Evolutionary conservation across 2,113 vertebrate species (phyloP).

Genomic region (Pangasianodon gigas): DNA sequence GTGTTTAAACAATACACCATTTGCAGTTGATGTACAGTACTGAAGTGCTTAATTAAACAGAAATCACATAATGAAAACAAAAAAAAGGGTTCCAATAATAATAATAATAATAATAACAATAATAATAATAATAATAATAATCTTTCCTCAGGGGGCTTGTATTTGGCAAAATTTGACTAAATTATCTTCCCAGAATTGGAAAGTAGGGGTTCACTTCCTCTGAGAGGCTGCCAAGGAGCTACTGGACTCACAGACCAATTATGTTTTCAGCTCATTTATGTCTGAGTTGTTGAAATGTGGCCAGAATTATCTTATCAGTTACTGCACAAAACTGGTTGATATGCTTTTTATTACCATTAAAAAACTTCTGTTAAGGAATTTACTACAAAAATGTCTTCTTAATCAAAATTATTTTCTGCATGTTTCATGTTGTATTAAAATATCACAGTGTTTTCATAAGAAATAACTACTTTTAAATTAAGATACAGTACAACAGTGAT

Average conservation of each 20-base stretch:
- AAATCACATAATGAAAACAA: neutral
- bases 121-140: neutral
- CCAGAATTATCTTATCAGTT: neutral
- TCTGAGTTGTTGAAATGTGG: neutral
- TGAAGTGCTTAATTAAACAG: neutral
- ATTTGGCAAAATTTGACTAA: too few species aligned
- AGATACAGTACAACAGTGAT: neutral
- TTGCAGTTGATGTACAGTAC: neutral
- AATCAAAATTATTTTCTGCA: neutral
- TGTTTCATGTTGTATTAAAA: neutral
- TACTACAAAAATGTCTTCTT: neutral
- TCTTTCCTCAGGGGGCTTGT: neutral
- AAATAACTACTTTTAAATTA: neutral
- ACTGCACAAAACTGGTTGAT: too few species aligned
- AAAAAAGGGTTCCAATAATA: neutral
- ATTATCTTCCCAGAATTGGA: too few species aligned
- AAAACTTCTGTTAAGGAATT: too few species aligned
- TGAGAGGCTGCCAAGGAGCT: too few species aligned
- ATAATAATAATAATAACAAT: neutral
- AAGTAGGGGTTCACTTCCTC: too few species aligned
- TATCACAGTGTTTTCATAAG: neutral
- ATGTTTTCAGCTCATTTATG: too few species aligned
- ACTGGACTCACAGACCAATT: too few species aligned
- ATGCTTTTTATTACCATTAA: too few species aligned
- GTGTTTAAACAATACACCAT: neutral